A percentile compares a stretch with the other conserved stretches of the same genome.
phyloP scores from a whole-genome alignment of 2,888 invertebrate species.

The Limenitis camilla region DNA sequence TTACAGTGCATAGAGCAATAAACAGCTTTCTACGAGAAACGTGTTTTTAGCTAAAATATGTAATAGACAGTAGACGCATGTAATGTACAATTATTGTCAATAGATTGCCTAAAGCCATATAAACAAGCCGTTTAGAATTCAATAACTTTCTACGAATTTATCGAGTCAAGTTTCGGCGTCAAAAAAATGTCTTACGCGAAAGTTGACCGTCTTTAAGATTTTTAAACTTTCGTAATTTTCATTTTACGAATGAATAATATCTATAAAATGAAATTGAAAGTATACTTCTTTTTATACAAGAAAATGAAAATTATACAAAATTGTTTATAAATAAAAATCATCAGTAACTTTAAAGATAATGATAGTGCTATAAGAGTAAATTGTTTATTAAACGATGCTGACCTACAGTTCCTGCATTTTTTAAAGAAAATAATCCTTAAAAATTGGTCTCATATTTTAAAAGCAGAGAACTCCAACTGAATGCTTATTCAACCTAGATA shows the following conservation, averaged over 20 bases:
- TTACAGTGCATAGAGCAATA: no score
- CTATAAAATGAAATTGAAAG: not conserved
- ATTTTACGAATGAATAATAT: slow-evolving; percentile 1
- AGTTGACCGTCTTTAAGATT: slow-evolving; percentile 9
- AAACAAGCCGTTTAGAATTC: not conserved
- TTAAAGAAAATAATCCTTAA: no score
- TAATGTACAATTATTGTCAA: not conserved
- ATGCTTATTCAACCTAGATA: no score
- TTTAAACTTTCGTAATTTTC: slow-evolving; percentile 11
- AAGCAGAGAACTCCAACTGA: no score
- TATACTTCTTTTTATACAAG: not conserved
- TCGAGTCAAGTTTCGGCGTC: slow-evolving; percentile 7
- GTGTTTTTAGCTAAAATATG: slow-evolving; percentile 1
- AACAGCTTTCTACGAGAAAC: not conserved
- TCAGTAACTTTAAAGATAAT: no score
- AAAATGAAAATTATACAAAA: not conserved
- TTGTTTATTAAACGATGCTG: no score
- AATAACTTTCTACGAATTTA: slow-evolving; percentile 11
- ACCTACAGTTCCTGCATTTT: no score
- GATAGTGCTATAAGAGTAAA: no score
- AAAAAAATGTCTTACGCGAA: slow-evolving; percentile 13
- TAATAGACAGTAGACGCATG: not conserved
- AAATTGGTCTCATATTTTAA: no score
- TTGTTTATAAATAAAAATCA: no score
- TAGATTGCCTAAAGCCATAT: not conserved